Evolutionary conservation across 2,888 invertebrate species (phyloP), one percentile per base, ranked within the genome.

Genomic region (Galerucella nymphaeae): DNA sequence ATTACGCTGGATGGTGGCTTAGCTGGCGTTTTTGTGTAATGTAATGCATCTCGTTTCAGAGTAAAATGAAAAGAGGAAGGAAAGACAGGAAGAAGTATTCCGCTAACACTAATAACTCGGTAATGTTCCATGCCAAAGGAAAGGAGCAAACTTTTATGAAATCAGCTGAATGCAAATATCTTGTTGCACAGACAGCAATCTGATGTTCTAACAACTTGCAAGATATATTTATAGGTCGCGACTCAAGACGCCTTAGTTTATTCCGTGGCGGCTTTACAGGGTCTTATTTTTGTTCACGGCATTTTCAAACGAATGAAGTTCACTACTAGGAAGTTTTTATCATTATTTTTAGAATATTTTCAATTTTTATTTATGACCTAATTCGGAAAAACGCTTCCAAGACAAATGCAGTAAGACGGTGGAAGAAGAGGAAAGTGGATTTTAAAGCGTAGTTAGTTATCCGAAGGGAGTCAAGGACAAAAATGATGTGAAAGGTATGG

Each of bases 401-500:
- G 82, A 82, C 81, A 82, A 81, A 75, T 80, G 76, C 82, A 84
- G 41, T 63, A 13, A 53, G 69, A 53, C 38, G 68, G 53, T 62
- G 55, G 42, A 66, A 81, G 81, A 75, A 79, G 78, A 80, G 77
- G 20, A 23, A 72, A 81, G 81, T 80, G 80, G 83, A 81, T 82
- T 81, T 82, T 38, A 14, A 77, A 77, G 75, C 78, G 79, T 81
- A 82, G 81, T 80, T 81, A 79, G 71, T 71, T 55, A 69, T 53
- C 75, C 74, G 78, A 30, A 38, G 23, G 41, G 14, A 30, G 16
- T 23, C 42, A 66, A 50, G 55, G 66, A 66, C 78, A 83, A 84
- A 85, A 85, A 83, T 86, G 85, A 86, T 85, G 85, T 84, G 85
- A 85, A 85, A 83, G 85, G 85, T 86, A 86, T 85, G 86, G 84